These are phyloP conservation scores for Himalopsyche tibetana DNA, from an alignment of 2,888 invertebrate species.

Conservation along the genomic window DNA sequence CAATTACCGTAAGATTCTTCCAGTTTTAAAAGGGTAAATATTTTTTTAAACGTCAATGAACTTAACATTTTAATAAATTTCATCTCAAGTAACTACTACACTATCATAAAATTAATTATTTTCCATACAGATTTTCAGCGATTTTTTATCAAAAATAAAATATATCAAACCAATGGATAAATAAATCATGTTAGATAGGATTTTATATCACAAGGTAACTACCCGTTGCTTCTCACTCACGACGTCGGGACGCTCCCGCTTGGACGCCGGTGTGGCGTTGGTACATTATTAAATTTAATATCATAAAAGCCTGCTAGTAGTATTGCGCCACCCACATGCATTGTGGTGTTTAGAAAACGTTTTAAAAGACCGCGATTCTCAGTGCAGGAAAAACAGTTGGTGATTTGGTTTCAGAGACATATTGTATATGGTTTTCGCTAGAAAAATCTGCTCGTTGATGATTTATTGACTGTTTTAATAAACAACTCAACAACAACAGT, in stretches of 20 bases:
- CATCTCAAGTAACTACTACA: too few species aligned
- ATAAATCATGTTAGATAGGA: background rate
- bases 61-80: too few species aligned
- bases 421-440: background rate
- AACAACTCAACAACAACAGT: too few species aligned
- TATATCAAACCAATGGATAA: too few species aligned
- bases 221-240: background rate
- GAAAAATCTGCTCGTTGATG: background rate
- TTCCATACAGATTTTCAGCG: too few species aligned
- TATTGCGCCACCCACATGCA: constrained; percentile 12
- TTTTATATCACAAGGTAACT: background rate
- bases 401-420: constrained; percentile 1
- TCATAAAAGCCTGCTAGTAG: constrained; percentile 46
- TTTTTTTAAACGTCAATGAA: too few species aligned
- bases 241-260: background rate
- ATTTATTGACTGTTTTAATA: background rate
- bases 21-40: too few species aligned
- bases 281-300: constrained; percentile 61
- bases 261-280: constrained; percentile 1
- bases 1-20: too few species aligned
- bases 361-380: constrained; percentile 16
- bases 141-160: background rate
- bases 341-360: constrained; percentile 27
- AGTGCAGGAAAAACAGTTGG: background rate
- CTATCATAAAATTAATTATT: too few species aligned